Evolutionary conservation across 2,888 invertebrate genomes (phyloP), one percentile per base, ranked within the genome.

Genomic region (Diplolepis rosae): DNA sequence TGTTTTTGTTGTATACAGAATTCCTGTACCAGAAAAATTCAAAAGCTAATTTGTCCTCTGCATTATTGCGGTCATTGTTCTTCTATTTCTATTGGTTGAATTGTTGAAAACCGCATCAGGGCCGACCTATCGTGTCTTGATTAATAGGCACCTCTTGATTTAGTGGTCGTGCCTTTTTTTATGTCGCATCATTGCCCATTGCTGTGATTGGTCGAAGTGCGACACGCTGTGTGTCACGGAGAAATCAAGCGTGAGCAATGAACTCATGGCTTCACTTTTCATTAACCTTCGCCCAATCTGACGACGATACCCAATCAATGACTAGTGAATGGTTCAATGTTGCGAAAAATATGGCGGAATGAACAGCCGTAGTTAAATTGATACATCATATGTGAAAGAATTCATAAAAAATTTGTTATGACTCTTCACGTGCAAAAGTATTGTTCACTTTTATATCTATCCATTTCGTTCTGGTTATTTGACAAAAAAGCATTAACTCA

Each of bases 171-270:
- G 82, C 81, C 82, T 78, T 79, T 80, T 74, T 71, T n/a, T 50
- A 51, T 77, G 70, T 75, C 72, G 68, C 77, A 78, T 81, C 80
- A 78, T 80, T 80, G 79, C 76, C 77, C 79, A 74, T 77, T 77
- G 78, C 78, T 79, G 79, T 75, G 83, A 85, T 85, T 85, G 85
- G 85, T 78, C 72, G 76, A 79, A 71, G 80, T 77, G 73, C 79
- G 78, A 79, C 82, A 80, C 80, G 79, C 79, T 72, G 80, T 69
- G 82, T 82, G 85, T 85, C 85, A 85, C 82, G 85, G 84, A 84
- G 82, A 85, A 86, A 86, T 86, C 83, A 84, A 85, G 80, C 84
- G 82, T 81, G 83, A 39, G 39, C 52, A 7, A n/a, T 27, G n/a
- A 52, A 52, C 52, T 22, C 15, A 4, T 3, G 27, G 82, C 80